Evolutionary conservation across 2,888 invertebrate species (phyloP), one percentile per base, ranked within the genome.

Genomic region (Heliconius sara): DNA sequence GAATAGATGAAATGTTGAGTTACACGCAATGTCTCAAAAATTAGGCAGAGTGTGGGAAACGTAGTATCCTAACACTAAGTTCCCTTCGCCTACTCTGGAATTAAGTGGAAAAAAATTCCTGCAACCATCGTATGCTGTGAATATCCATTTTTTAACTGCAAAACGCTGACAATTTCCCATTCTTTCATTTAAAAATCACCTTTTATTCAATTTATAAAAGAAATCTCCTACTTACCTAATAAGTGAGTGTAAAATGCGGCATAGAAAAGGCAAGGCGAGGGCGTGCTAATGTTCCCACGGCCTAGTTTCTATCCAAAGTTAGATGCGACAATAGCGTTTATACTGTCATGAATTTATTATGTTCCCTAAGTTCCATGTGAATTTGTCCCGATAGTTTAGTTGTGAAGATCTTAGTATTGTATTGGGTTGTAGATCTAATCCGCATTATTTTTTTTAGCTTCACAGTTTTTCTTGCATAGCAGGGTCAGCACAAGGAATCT

Each of bases 281-380:
- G 74, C 63, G 77, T 77, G 77, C 77, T 77, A 77, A 77, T 71
- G 57, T 77, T 70, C 70, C 7, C 70, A 63, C 65, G 77, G 60
- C 71, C 77, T 65, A 77, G 30, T 77, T 77, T 70, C 77, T 65
- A 65, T 19, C 63, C 63, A 13, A 74, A 74, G 74, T 60, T 63
- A 27, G 34, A 60, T 16, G 19, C 19, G 63, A 74, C 60, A 74
- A 65, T 43, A 43, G 39, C 60, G 39, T 74, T 65, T 57, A 57
- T 57, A 57, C 57, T 57, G 60, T 57, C 57, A 73, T 52, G 57
- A 73, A 52, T 27, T 73, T 57, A 22, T 52, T 72, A 72, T 30
- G 30, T 57, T 57, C 30, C 57, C 12, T n/a, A 72, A 47, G 25
- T 57, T n/a, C 57, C 30, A 6, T 30, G 6, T 52, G 27, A n/a